Evolutionary conservation across 2,888 invertebrate species (phyloP), one percentile per base, ranked within the genome.

Genomic region (Epinotia bilunana): DNA sequence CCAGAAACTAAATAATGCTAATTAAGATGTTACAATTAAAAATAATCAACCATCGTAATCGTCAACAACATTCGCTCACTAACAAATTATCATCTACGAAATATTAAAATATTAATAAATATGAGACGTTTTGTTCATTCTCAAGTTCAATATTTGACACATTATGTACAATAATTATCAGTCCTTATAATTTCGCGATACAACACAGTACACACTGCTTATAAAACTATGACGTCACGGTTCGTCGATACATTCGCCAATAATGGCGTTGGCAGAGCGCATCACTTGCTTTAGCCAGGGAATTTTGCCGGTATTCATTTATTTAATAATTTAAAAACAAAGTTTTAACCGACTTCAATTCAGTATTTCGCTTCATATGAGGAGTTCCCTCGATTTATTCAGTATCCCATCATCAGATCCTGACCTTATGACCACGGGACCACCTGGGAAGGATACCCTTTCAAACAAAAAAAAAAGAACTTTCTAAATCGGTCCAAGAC

Each of bases 71-170:
- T 86, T 85, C 86, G 77, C 84, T 84, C 86, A 82, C 81, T 84
- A 88, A 88, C 87, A 39, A 85, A 81, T 84, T 81, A 85, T 70
- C 18, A 49, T 64, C 86, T 88, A 87, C 81, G 78, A 83, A 85
- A 88, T 86, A 86, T 84, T 80, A 76, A 79, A 83, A 83, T 87
- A 86, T 84, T 87, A 91, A 91, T 91, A 92, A 91, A 92, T 92
- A 92, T 90, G 90, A 91, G 91, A 91, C 86, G 78, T 83, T 85
- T 92, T 91, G 91, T 91, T 91, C 90, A 84, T 90, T 90, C 87
- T 88, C 88, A 88, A 90, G 88, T 88, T 88, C 85, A 79, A 71
- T 83, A 86, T 88, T 87, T 87, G 87, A 88, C 86, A 87, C 83
- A 82, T 78, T 91, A 92, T 92, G 84, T 91, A 91, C 91, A 92